Evolutionary conservation across 2,797 vertebrate genomes (phyloP), one percentile per base, ranked within the genome.

Genomic region (Galagoides demidoff): DNA sequence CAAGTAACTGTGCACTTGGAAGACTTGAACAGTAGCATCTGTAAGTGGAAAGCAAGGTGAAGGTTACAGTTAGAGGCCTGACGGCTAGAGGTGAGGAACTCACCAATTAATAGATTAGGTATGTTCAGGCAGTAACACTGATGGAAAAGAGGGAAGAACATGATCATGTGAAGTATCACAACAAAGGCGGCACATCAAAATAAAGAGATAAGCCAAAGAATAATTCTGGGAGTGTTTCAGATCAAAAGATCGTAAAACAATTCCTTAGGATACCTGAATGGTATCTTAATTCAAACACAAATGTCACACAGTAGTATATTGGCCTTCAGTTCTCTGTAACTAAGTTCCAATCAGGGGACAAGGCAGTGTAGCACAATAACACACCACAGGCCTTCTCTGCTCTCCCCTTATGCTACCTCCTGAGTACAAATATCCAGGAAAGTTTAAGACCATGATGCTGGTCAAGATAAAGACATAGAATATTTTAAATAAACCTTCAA

Each of bases 401-500:
- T 25, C 63, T 39, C 83, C 31, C 49, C 29, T 78, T 79, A 70
- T 7, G 31, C 31, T 59, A 63, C 59, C 16, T 27, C 20, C 27
- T 22, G 12, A 83, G 37, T 34, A 57, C 91, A 93, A 92, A 22
- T 22, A 86, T 37, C 76, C 59, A 74, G 92, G 85, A 94, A 82
- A 85, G 61, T 66, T 63, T 1, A 13, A 88, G n/a, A 17, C 31
- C 74, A 37, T 10, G 12, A 83, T 37, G 11, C 45, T 71, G 31
- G 16, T 89, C 73, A 82, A 29, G 25, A 92, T 59, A 64, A 61
- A 93, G 23, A 87, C 92, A 94, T 0, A 92, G 39, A 90, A 11
- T 71, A 61, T 70, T 89, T 63, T 74, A 27, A 92, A 94, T 74
- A 85, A 89, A 63, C 22, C 37, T 85, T 87, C 78, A 76, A 94